Percentiles rank a stretch among this genome's conserved stretches.
These are phyloP conservation scores for Coptodon bakossiorum DNA, from an alignment of 2,113 vertebrate genomes.

Conservation along the genomic window DNA sequence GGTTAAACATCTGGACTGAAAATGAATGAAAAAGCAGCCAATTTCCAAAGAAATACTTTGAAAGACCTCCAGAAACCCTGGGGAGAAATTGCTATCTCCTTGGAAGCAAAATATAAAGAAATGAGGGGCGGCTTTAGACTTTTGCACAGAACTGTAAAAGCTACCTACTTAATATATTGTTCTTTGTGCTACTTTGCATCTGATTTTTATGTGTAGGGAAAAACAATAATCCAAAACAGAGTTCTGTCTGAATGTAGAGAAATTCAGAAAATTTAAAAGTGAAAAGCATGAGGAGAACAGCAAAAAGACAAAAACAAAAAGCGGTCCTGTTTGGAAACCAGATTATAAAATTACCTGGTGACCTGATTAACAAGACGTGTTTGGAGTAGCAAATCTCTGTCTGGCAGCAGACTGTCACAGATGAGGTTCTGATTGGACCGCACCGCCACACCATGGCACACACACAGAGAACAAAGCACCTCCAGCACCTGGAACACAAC, in stretches of 20 bases:
- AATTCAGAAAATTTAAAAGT: background rate
- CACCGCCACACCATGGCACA: constrained; percentile 90
- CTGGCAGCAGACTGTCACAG: constrained; percentile 88
- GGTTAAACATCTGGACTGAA: background rate
- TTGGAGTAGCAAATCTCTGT: constrained; percentile 88
- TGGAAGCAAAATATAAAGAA: background rate
- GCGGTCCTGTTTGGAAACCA: background rate
- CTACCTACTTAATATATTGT: background rate
- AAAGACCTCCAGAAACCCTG: background rate
- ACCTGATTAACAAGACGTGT: constrained; percentile 88
- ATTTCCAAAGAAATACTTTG: background rate
- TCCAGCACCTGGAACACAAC: constrained; percentile 82
- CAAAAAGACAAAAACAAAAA: background rate
- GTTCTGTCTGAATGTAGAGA: background rate
- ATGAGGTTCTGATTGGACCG: constrained; percentile 93
- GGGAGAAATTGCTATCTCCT: background rate
- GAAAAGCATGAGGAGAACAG: background rate
- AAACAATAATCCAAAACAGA: background rate
- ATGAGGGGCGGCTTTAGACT: background rate
- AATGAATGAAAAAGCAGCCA: background rate
- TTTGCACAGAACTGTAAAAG: background rate
- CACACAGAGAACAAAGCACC: constrained; percentile 88
- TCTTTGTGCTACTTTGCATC: background rate
- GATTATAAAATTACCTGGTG: constrained; percentile 75
- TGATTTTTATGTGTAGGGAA: background rate